These are phyloP conservation scores for Cirrhinus mrigala DNA, from an alignment of 2,797 vertebrate genomes.

Conservation along the genomic window DNA sequence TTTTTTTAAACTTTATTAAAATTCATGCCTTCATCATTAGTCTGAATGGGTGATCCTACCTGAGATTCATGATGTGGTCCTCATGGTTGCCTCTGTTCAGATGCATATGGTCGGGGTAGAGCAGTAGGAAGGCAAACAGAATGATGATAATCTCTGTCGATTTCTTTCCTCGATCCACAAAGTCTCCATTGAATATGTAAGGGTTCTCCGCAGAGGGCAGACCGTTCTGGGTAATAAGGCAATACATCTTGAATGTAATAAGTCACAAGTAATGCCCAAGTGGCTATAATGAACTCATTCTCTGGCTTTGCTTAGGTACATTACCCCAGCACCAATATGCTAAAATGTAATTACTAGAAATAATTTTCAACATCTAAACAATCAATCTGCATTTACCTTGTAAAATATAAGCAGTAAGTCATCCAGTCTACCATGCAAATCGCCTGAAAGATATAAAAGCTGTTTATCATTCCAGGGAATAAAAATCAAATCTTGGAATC, in stretches of 20 bases:
- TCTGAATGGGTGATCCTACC: conserved; percentile 30
- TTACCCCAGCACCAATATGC: background rate
- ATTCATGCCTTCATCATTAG: background rate
- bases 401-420: conserved; percentile 97
- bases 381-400: conserved; percentile 82
- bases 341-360: conserved; percentile 21
- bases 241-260: background rate
- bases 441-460: conserved; percentile 73
- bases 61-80: conserved; percentile 94
- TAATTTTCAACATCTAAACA: background rate
- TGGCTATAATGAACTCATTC: conserved; percentile 21
- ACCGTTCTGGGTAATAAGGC: conserved; percentile 84
- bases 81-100: conserved; percentile 98
- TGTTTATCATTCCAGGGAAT: background rate
- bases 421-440: conserved; percentile 94
- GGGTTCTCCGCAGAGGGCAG: conserved; percentile 89
- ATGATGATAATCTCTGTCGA: conserved; percentile 92
- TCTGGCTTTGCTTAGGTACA: background rate
- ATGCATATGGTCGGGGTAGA: conserved; percentile 91
- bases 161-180: conserved; percentile 94
- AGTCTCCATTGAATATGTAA: conserved; percentile 97
- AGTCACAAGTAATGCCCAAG: background rate
- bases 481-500: conserved; percentile 12
- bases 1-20: no score
- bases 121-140: conserved; percentile 89